Percentiles rank a stretch among this genome's conserved stretches.
Conservation (phyloP, 2,888 invertebrate species). For the Eudemis profundana region DNA sequence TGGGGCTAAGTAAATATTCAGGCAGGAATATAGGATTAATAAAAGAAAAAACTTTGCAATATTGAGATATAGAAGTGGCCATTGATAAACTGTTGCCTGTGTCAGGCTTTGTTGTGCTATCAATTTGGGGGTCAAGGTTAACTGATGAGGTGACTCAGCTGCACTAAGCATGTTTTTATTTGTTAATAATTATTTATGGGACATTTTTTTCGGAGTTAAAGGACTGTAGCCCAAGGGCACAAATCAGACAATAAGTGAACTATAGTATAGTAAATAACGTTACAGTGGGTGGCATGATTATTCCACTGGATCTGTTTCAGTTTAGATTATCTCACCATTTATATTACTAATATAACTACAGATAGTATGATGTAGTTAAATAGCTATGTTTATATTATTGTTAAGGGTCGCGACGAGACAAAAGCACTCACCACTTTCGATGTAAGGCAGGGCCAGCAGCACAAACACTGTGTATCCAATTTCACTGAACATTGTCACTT, state of each 20-base stretch:
- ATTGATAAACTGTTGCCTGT: background rate
- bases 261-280: no score
- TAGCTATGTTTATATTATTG: conserved; percentile 44
- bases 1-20: no score
- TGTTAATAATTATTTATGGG: no score
- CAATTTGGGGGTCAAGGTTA: background rate
- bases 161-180: background rate
- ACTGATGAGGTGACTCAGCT: background rate
- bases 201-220: background rate
- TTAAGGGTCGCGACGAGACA: conserved; percentile 30
- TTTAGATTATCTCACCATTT: background rate
- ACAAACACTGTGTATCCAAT: conserved; percentile 88
- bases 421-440: conserved; percentile 88
- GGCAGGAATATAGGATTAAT: no score
- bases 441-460: conserved; percentile 88
- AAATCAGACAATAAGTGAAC: no score
- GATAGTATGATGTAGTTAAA: conserved; percentile 12
- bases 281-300: background rate
- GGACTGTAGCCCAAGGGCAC: no score
- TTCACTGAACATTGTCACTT: conserved; percentile 87
- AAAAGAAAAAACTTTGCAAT: no score
- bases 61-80: no score
- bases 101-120: background rate
- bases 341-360: conserved; percentile 17
- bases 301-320: background rate